Conservation (phyloP, 2,113 vertebrate genomes). For the Typhlomys cinereus region DNA sequence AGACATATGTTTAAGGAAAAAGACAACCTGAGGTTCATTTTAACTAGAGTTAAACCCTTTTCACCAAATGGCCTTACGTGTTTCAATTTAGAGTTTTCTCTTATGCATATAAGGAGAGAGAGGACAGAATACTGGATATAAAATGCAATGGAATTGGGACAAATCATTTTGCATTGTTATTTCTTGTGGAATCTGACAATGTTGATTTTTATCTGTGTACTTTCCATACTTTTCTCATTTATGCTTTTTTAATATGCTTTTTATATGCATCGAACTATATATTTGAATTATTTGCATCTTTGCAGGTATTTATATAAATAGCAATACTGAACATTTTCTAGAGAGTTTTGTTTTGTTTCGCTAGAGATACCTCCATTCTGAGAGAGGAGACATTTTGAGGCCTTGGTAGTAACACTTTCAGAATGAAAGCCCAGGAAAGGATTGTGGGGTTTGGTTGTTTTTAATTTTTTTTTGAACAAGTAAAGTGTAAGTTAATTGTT, state of each 20-base stretch:
- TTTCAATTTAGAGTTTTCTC: slow-evolving; percentile 52
- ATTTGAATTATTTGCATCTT: slow-evolving; percentile 50
- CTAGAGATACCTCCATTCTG: slow-evolving; percentile 19
- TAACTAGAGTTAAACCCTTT: slow-evolving; percentile 47
- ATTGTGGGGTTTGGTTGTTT: slow-evolving; percentile 33
- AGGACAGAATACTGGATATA: slow-evolving; percentile 30
- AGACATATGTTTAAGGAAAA: slow-evolving; percentile 60
- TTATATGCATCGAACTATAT: slow-evolving; percentile 46
- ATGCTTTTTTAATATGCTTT: slow-evolving; percentile 57
- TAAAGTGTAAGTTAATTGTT: slow-evolving; percentile 53
- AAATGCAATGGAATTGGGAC: not conserved
- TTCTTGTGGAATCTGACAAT: not conserved
- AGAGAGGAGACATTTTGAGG: slow-evolving; percentile 30
- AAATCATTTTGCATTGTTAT: not conserved
- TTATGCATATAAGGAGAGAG: not conserved
- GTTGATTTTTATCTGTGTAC: slow-evolving; percentile 48
- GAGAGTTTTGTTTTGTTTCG: not conserved
- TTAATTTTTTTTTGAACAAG: not conserved
- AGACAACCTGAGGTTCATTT: slow-evolving; percentile 57
- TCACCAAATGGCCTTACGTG: slow-evolving; percentile 48
- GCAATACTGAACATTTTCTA: slow-evolving; percentile 23
- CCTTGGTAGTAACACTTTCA: slow-evolving; percentile 30
- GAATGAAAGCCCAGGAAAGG: slow-evolving; percentile 44
- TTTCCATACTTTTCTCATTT: slow-evolving; percentile 64
- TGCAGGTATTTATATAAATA: slow-evolving; percentile 44